phyloP scores from a whole-genome alignment of 1,140 invertebrate genomes.

The Geopemphigus sp. region DNA sequence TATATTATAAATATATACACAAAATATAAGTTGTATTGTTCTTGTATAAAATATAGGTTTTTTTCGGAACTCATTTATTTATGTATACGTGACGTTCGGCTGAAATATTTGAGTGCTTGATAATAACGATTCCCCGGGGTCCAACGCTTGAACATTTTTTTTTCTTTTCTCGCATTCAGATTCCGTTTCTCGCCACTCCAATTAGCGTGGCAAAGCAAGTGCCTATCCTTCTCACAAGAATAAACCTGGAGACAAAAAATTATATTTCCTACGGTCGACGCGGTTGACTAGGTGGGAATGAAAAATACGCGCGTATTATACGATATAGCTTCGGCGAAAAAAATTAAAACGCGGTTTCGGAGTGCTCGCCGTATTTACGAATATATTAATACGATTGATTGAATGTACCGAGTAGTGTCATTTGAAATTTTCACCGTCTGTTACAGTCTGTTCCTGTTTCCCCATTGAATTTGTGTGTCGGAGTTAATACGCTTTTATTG shows the following conservation, averaged over 20 bases:
- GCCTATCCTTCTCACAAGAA: background rate
- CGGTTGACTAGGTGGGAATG: background rate
- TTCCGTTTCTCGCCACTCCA: conserved; percentile 17
- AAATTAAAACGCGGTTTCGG: background rate
- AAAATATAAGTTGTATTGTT: conserved; percentile 32
- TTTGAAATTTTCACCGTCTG: background rate
- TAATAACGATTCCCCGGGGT: conserved; percentile 34
- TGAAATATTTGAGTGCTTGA: conserved; percentile 38
- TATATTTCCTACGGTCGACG: background rate
- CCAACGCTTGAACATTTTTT: conserved; percentile 27
- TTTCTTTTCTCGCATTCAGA: conserved; percentile 1
- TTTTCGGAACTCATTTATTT: conserved; percentile 29
- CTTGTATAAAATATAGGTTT: conserved; percentile 20
- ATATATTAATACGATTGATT: background rate
- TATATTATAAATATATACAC: background rate
- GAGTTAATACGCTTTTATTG: too few species aligned
- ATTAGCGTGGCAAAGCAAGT: conserved; percentile 25
- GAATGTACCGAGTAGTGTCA: background rate
- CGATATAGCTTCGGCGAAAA: background rate
- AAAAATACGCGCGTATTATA: background rate
- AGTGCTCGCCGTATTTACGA: background rate
- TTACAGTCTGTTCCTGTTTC: background rate
- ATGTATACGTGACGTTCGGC: conserved; percentile 32
- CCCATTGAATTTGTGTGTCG: too few species aligned
- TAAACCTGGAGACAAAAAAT: background rate